phyloP scores from a whole-genome alignment of 2,113 vertebrate genomes.

The Dolichallabes microphthalmus region DNA sequence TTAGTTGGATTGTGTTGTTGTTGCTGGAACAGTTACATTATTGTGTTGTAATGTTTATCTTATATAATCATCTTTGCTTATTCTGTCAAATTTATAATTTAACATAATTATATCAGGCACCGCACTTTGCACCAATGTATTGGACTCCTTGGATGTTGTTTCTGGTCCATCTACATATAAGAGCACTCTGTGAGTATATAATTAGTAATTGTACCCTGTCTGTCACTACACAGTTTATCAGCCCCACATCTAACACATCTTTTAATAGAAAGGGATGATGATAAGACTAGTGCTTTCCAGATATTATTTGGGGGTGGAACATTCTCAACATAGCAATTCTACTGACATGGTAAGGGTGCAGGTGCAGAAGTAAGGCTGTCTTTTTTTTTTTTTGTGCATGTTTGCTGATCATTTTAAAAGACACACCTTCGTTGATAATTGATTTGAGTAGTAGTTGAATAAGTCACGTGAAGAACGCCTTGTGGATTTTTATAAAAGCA shows the following conservation, averaged over 20 bases:
- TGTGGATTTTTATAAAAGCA: background rate
- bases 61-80: background rate
- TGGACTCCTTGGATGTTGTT: background rate
- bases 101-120: background rate
- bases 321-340: slow-evolving; percentile 1
- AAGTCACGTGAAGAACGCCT: background rate
- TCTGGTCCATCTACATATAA: background rate
- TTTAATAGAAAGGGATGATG: background rate
- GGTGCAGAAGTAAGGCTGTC: too few species aligned
- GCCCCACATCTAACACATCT: background rate
- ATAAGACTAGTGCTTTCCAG: background rate
- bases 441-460: background rate
- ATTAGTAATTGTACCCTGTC: background rate
- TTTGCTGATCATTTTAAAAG: background rate
- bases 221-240: background rate
- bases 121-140: background rate
- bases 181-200: background rate
- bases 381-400: background rate
- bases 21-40: too few species aligned
- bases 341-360: background rate
- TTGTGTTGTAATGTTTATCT: too few species aligned
- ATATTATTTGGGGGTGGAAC: background rate
- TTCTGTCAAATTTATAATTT: background rate
- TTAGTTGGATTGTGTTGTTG: background rate
- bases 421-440: background rate